Evolutionary conservation across 2,888 invertebrate species (phyloP), one percentile per base, ranked within the genome.

Genomic region (Lithophane leautieri): DNA sequence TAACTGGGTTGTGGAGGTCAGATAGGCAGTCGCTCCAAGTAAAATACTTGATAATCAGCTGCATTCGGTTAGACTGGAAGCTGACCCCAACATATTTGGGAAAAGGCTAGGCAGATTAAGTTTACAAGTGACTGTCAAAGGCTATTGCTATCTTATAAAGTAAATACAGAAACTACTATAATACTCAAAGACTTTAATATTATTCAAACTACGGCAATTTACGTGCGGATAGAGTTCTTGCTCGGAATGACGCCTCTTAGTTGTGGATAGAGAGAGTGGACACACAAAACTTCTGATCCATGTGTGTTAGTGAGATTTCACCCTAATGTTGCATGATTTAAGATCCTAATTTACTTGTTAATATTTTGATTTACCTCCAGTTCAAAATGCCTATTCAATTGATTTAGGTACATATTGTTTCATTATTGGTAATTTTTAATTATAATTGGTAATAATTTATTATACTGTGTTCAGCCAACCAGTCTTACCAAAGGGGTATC

Each of bases 381-480:
- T 66, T 50, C 22, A 22, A 22, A 28, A 50, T 28, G 4, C 22
- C 28, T 47, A 14, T 50, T 50, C 50, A 50, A 9, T 50, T 19
- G 2, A 28, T 22, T 47, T 12, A 19, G 14, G n/a, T 54, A n/a
- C 11, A 11, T n/a, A 22, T 4, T 28, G 4, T 28, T 28, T 47
- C 14, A 19, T 4, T 1, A 12, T 47, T n/a, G n/a, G n/a, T n/a
- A n/a, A n/a, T n/a, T n/a, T n/a, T n/a, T n/a, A n/a, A 28, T 19
- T 12, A 28, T 22, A 4, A 34, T 34, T 34, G 0, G 14, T 50
- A 50, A 22, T 22, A 66, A n/a, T 34, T 22, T 16, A 56, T 19
- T 4, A 61, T 22, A 61, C 19, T 67, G 67, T 67, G 67, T 56
- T 56, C 67, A 67, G 67, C 56, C 6, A 34, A 34, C 34, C 34